Evolutionary conservation across 2,113 vertebrate species (phyloP), one percentile per base, ranked within the genome.

Genomic region (Abramis brama): DNA sequence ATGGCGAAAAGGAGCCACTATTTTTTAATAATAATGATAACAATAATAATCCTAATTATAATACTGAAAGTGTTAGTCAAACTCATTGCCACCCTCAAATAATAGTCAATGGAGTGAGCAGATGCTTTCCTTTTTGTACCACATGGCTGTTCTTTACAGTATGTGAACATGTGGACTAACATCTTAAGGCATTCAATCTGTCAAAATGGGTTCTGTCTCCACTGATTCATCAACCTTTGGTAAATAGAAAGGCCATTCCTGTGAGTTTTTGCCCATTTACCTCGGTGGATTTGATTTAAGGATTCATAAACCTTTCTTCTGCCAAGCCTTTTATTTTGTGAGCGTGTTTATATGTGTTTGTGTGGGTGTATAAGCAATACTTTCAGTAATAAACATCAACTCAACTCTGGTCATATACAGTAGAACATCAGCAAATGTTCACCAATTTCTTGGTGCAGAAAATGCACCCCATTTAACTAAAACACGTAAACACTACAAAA

Each of bases 161-260:
- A 79, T 60, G 55, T 43, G 33, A 79, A 39, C 33, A 86, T 83
- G 50, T 68, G 33, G 39, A 43, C 70, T 66, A 33, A 17, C 30
- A 57, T 47, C 33, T 33, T 30, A 15, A 17, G 2, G 25, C 33
- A 71, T 83, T 71, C 50, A 79, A 50, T 79, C 27, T 30, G 55
- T 74, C 64, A 79, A 80, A 88, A 73, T 55, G 71, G 64, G 21
- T 79, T 83, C 11, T 23, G 70, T 23, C 57, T 66, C 27, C 60
- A 76, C 71, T 27, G 57, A 76, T 83, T 86, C 55, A 83, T 82
- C 76, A 82, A 68, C 79, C 77, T 87, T 77, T 66, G 71, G 66
- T 88, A 88, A 82, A 86, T 50, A 86, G 59, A 87, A 85, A 79
- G 59, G 59, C 78, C 33, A 73, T 43, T 55, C 70, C 52, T 55